A percentile compares a stretch with the other conserved stretches of the same genome.
Conservation (phyloP, 2,888 invertebrate genomes). For the Paralinhomoeus sp. region DNA sequence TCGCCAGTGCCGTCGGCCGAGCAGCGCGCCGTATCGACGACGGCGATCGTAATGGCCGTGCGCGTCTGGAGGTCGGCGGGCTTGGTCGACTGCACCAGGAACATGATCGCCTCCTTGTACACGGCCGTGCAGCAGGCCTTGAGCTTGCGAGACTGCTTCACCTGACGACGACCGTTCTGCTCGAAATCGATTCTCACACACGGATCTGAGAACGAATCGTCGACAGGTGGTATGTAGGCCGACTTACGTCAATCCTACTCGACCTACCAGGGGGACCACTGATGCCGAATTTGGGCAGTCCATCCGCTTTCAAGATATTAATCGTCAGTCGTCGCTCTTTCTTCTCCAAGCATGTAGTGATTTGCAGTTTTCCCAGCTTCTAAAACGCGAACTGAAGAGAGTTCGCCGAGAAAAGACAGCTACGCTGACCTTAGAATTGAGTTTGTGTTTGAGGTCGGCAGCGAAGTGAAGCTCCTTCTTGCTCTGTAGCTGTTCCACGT, state of each 20-base stretch:
- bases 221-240: too few species aligned
- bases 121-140: constrained; percentile 9
- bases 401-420: too few species aligned
- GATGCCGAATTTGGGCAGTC: constrained; percentile 27
- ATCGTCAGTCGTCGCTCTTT: constrained; percentile 25
- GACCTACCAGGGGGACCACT: constrained; percentile 29
- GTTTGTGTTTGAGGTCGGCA: constrained; percentile 25
- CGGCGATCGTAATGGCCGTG: constrained; percentile 26
- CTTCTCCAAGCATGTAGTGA: constrained; percentile 26
- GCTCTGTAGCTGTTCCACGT: constrained; percentile 23
- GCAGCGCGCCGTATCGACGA: constrained; percentile 16
- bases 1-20: too few species aligned
- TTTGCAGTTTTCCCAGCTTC: constrained; percentile 29
- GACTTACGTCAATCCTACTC: too few species aligned
- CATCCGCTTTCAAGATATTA: constrained; percentile 27
- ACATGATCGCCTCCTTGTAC: constrained; percentile 17
- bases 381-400: constrained; percentile 11
- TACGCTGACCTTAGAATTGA: constrained; percentile 14
- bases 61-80: constrained; percentile 22
- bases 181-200: constrained; percentile 27
- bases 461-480: constrained; percentile 29
- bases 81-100: constrained; percentile 20
- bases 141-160: constrained; percentile 21
- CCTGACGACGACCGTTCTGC: constrained; percentile 20
- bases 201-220: constrained; percentile 28